phyloP scores from a whole-genome alignment of 2,113 vertebrate species.

The Notothenia rossii region DNA sequence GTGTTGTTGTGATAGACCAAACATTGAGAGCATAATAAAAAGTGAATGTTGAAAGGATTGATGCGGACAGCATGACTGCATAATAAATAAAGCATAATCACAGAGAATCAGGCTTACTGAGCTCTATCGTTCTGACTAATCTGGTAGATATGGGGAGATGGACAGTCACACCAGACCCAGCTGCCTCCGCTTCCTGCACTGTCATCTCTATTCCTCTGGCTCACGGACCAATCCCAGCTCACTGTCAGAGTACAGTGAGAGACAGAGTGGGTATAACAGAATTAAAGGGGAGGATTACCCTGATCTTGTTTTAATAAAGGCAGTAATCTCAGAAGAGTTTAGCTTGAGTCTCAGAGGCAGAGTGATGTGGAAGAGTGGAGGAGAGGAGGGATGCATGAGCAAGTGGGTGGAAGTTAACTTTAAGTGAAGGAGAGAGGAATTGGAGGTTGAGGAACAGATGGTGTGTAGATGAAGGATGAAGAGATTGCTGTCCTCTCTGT shows the following conservation, averaged over 20 bases:
- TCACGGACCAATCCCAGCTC: slow-evolving; percentile 46
- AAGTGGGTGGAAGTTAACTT: not conserved
- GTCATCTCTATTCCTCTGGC: slow-evolving; percentile 43
- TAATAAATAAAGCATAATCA: slow-evolving; percentile 25
- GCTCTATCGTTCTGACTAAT: slow-evolving; percentile 39
- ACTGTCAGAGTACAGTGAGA: slow-evolving; percentile 35
- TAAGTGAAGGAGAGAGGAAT: not conserved
- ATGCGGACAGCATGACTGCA: not conserved
- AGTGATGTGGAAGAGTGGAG: slow-evolving; percentile 24
- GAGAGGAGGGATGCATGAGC: not conserved
- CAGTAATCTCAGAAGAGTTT: slow-evolving; percentile 67
- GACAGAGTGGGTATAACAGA: slow-evolving; percentile 54
- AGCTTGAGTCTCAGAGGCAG: slow-evolving; percentile 38
- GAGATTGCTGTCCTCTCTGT: slow-evolving; percentile 4
- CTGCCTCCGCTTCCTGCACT: slow-evolving; percentile 48
- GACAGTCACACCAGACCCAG: slow-evolving; percentile 36
- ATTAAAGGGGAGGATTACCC: slow-evolving; percentile 67
- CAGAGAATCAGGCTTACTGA: slow-evolving; percentile 23
- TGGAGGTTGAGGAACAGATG: slow-evolving; percentile 29
- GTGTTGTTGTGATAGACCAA: not conserved
- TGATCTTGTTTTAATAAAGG: slow-evolving; percentile 72
- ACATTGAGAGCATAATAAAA: not conserved
- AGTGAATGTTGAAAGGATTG: slow-evolving; percentile 10
- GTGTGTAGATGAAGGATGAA: slow-evolving; percentile 37
- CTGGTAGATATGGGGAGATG: slow-evolving; percentile 20